These are phyloP conservation scores for Drosophila ambigua DNA, from an alignment of 1,140 invertebrate genomes.

Conservation along the genomic window DNA sequence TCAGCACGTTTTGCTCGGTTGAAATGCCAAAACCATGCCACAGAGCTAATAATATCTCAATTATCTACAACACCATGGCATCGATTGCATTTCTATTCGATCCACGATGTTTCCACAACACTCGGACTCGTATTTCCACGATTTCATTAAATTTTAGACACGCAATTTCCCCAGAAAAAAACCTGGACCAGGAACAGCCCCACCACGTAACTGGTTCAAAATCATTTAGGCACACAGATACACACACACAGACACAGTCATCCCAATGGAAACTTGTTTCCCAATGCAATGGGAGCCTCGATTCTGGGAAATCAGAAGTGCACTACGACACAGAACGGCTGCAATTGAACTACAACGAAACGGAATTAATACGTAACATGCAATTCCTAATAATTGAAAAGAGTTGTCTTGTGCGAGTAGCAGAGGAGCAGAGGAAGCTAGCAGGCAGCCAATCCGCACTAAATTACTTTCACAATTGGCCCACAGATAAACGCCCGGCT, in stretches of 20 bases:
- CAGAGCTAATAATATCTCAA: conserved; percentile 72
- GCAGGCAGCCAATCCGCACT: conserved; percentile 61
- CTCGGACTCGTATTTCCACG: conserved; percentile 38
- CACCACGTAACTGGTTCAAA: conserved; percentile 75
- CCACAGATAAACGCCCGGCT: conserved; percentile 63
- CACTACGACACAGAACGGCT: conserved; percentile 65
- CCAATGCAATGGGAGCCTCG: conserved; percentile 13
- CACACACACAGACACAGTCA: not conserved
- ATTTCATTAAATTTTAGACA: conserved; percentile 82
- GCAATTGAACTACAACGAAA: conserved; percentile 57
- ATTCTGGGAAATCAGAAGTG: conserved; percentile 43
- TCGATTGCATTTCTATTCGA: conserved; percentile 62
- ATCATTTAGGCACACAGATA: conserved; percentile 55
- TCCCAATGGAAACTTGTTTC: conserved; percentile 53
- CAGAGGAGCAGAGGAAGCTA: not conserved
- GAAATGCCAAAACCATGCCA: conserved; percentile 61
- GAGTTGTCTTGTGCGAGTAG: conserved; percentile 7
- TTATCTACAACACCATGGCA: conserved; percentile 55
- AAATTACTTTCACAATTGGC: conserved; percentile 82
- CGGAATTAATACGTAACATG: conserved; percentile 81
- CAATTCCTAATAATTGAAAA: conserved; percentile 79
- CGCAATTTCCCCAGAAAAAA: conserved; percentile 73
- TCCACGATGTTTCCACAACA: conserved; percentile 40
- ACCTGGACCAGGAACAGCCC: conserved; percentile 11
- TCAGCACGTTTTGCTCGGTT: conserved; percentile 61